Evolutionary conservation across 1,140 invertebrate genomes (phyloP).

Genomic region (Habropoda laboriosa): DNA sequence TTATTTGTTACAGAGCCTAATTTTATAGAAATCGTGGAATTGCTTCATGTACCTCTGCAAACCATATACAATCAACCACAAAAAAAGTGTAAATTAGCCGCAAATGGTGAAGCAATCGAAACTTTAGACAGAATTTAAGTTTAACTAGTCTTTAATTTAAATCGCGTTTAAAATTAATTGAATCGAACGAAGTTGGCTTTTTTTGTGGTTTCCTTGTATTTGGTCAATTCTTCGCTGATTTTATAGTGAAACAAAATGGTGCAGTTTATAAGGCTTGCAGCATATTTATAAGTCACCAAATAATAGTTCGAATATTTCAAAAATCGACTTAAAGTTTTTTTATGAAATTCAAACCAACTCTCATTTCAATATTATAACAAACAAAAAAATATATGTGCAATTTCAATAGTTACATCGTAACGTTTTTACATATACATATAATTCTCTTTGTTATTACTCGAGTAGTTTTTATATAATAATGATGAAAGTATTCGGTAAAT

Average conservation of each 20-base stretch:
- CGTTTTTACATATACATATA: not conserved
- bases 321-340: slow-evolving; percentile 15
- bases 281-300: slow-evolving; percentile 36
- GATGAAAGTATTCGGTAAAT: slow-evolving; percentile 30
- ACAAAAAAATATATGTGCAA: slow-evolving; percentile 15
- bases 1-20: slow-evolving; percentile 86
- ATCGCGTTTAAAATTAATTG: slow-evolving; percentile 62
- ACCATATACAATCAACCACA: slow-evolving; percentile 84
- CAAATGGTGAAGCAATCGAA: slow-evolving; percentile 78
- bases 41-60: slow-evolving; percentile 93
- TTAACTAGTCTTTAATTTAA: slow-evolving; percentile 68
- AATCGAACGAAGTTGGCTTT: slow-evolving; percentile 56
- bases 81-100: slow-evolving; percentile 78
- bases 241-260: slow-evolving; percentile 41
- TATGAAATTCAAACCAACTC: slow-evolving; percentile 34
- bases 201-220: slow-evolving; percentile 54
- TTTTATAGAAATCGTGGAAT: slow-evolving; percentile 91
- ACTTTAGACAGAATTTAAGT: slow-evolving; percentile 66
- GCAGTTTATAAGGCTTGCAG: slow-evolving; percentile 40
- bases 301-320: slow-evolving; percentile 21
- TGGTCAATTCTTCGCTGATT: slow-evolving; percentile 45
- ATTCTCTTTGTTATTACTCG: slow-evolving; percentile 6
- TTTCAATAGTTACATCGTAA: slow-evolving; percentile 26
- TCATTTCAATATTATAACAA: slow-evolving; percentile 7
- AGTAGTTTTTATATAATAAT: slow-evolving; percentile 17